A percentile compares a stretch with the other conserved stretches of the same genome.
Conservation (phyloP, 2,113 vertebrate genomes). For the Engystomops pustulosus region DNA sequence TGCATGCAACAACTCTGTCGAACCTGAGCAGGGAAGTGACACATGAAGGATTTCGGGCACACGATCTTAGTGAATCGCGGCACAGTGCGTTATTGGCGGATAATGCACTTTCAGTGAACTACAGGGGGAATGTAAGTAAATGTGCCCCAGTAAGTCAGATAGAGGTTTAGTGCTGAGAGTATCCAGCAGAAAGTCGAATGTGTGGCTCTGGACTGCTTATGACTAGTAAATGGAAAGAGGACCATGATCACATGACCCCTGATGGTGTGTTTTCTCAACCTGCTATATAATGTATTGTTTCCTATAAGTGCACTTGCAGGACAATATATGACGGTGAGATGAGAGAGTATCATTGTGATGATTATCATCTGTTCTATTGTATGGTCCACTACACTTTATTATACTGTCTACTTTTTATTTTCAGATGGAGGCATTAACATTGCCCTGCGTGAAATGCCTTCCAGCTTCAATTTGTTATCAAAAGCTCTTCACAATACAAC, state of each 20-base stretch:
- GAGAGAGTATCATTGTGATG: conserved; percentile 1
- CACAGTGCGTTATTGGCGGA: too few species aligned
- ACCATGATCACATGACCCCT: neutral
- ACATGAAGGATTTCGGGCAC: too few species aligned
- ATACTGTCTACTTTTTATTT: conserved; percentile 20
- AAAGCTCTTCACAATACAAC: conserved; percentile 37
- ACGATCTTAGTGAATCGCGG: too few species aligned
- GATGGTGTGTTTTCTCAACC: neutral
- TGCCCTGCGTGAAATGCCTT: conserved; percentile 30
- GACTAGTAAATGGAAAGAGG: too few species aligned
- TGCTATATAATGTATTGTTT: neutral
- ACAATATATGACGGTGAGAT: neutral
- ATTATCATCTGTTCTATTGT: conserved; percentile 4
- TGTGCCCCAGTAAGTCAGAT: too few species aligned
- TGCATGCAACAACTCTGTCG: too few species aligned
- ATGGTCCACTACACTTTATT: conserved; percentile 29
- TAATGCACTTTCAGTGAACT: too few species aligned
- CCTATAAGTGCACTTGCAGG: neutral
- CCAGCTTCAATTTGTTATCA: conserved; percentile 42
- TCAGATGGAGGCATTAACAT: conserved; percentile 12
- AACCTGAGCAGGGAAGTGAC: too few species aligned
- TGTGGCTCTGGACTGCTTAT: too few species aligned
- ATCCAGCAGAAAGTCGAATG: too few species aligned
- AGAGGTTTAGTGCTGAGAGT: too few species aligned
- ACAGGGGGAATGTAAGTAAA: too few species aligned